Base-by-base conservation (phyloP, 2,113 vertebrate genomes). In the Sterna hirundo region DNA sequence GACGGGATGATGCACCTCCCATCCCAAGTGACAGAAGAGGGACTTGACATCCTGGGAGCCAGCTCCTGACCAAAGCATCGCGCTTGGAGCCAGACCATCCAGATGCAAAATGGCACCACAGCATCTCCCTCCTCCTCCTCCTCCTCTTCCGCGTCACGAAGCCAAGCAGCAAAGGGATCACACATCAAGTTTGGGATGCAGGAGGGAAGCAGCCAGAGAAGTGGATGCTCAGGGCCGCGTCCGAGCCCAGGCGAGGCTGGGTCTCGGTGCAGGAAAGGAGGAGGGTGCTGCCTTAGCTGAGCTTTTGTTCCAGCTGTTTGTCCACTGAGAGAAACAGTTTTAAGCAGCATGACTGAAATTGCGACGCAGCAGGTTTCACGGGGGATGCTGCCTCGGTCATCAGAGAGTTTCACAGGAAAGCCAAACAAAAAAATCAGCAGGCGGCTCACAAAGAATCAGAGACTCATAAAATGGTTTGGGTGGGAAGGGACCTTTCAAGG, bases 271-370 rank as follows among this genome's bases (percentile, higher is more conserved):
- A 72, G 64, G 55, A 40, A 44, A 75, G 83, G 86, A 91, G 61
- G 10, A 70, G 51, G 74, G 66, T 70, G 64, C 72, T 93, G 83
- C 96, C 64, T 89, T 70, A 13, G 20, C 70, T 29, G 29, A 69
- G 92, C 85, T 95, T 93, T 95, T 92, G 85, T 95, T 88, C 52
- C 0, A 1, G 61, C 88, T 68, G 42, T 72, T 61, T 47, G 69
- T 47, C 3, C 27, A 83, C 95, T 88, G 94, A 94, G 65, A 84
- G 92, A 93, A 91, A 60, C 22, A 21, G 82, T 86, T 94, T 85
- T 57, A 44, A 68, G 52, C 80, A 47, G 74, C 34, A n/a, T 86
- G 74, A 96, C 95, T 79, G 77, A 84, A 95, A 93, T 2, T 13
- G 80, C 92, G 93, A 55, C 1, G 0, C 61, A 55, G 94, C 90